phyloP scores from a whole-genome alignment of 2,888 invertebrate species.

The Tenthredo mesomela region DNA sequence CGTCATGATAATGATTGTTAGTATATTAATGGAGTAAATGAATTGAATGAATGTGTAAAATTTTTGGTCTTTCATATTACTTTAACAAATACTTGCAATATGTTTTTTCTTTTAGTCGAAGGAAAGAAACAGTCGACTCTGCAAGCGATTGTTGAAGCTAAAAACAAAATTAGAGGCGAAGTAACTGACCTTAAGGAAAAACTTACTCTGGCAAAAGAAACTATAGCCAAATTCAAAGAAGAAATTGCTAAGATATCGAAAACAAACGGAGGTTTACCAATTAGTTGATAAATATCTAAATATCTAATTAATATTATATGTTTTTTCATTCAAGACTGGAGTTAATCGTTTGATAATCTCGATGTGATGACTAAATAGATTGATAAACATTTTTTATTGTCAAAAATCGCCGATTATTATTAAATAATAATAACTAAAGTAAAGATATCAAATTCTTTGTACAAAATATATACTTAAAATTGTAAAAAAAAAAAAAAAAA shows the following conservation, averaged over 20 bases:
- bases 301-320: neutral
- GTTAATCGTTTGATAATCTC: neutral
- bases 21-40: slow-evolving; percentile 66
- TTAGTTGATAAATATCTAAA: slow-evolving; percentile 59
- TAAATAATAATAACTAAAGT: slow-evolving; percentile 10
- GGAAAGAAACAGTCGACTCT: slow-evolving; percentile 91
- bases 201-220: slow-evolving; percentile 91
- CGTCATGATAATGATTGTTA: slow-evolving; percentile 94
- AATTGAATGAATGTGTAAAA: slow-evolving; percentile 44
- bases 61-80: neutral
- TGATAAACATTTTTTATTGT: neutral
- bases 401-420: neutral
- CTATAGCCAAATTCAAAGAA: slow-evolving; percentile 89
- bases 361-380: neutral
- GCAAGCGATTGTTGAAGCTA: slow-evolving; percentile 88
- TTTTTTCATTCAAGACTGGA: neutral
- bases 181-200: slow-evolving; percentile 92
- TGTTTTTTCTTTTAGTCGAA: slow-evolving; percentile 87
- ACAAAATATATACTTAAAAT: slow-evolving; percentile 25
- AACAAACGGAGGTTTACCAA: slow-evolving; percentile 66
- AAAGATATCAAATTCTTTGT: slow-evolving; percentile 41
- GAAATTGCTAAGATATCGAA: slow-evolving; percentile 82
- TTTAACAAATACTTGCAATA: neutral
- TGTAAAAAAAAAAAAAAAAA: slow-evolving; percentile 14
- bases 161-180: slow-evolving; percentile 90